Percentiles rank a stretch among this genome's conserved stretches.
Evolutionary conservation across 1,140 invertebrate species (phyloP).

Genomic region (Zaprionus capensis): DNA sequence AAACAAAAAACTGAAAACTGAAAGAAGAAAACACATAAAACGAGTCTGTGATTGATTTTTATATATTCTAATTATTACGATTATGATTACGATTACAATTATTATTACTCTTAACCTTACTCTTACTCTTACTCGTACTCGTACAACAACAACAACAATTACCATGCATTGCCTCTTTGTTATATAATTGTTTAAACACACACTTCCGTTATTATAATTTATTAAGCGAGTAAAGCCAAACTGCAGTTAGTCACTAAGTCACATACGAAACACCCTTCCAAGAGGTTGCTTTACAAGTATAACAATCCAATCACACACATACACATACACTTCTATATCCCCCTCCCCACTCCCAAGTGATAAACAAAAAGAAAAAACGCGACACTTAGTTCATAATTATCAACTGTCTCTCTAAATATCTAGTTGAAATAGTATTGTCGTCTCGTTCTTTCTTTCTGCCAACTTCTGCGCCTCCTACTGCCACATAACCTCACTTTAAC

Average conservation of each 20-base stretch:
- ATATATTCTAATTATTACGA: conserved; percentile 51
- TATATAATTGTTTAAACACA: conserved; percentile 42
- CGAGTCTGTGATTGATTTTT: conserved; percentile 78
- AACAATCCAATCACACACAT: background rate
- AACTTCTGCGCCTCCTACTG: background rate
- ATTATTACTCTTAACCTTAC: conserved; percentile 10
- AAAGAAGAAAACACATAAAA: conserved; percentile 37
- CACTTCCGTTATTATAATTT: conserved; percentile 4
- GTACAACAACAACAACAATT: conserved; percentile 5
- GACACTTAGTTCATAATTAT: conserved; percentile 3
- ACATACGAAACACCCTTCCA: background rate
- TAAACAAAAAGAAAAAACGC: conserved; percentile 1
- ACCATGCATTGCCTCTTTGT: conserved; percentile 10
- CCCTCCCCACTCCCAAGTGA: background rate
- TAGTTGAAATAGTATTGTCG: background rate
- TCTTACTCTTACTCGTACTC: background rate
- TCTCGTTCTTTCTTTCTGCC: background rate
- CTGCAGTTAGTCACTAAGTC: conserved; percentile 20
- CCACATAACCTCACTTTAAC: conserved; percentile 2
- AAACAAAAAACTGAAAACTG: conserved; percentile 28
- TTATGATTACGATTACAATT: conserved; percentile 52
- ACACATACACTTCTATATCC: background rate
- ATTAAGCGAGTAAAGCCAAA: conserved; percentile 7
- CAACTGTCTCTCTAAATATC: background rate
- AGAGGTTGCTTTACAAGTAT: conserved; percentile 1